phyloP scores from a whole-genome alignment of 2,888 invertebrate species.

The Idaea dimidiata region DNA sequence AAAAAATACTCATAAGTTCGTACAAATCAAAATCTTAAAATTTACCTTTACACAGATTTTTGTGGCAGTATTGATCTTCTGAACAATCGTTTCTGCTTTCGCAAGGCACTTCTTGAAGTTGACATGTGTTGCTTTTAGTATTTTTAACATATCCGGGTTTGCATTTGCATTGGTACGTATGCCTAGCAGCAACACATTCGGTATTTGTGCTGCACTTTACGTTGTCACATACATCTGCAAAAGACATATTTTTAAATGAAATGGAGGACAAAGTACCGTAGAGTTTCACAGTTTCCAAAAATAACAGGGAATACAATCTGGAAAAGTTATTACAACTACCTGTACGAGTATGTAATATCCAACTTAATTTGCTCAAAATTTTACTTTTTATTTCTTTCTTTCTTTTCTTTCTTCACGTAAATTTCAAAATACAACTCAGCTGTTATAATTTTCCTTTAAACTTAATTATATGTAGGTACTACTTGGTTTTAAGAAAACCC shows the following conservation, averaged over 20 bases:
- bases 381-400: no score
- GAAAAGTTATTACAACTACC: no score
- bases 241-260: not conserved
- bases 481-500: no score
- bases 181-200: constrained; percentile 89
- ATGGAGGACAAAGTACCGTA: not conserved
- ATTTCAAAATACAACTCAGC: no score
- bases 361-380: no score
- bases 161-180: constrained; percentile 89
- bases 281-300: no score
- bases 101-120: constrained; percentile 87
- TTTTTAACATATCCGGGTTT: constrained; percentile 89
- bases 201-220: constrained; percentile 90
- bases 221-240: constrained; percentile 88
- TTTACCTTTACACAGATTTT: constrained; percentile 88
- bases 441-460: no score
- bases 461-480: no score
- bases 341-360: no score
- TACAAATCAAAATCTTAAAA: not conserved
- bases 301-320: no score
- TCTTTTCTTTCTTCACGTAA: no score
- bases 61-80: constrained; percentile 90
- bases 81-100: constrained; percentile 87
- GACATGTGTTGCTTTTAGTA: constrained; percentile 86
- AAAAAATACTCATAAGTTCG: not conserved